Evolutionary conservation across 2,113 vertebrate genomes (phyloP).

Genomic region (Clinocottus analis): DNA sequence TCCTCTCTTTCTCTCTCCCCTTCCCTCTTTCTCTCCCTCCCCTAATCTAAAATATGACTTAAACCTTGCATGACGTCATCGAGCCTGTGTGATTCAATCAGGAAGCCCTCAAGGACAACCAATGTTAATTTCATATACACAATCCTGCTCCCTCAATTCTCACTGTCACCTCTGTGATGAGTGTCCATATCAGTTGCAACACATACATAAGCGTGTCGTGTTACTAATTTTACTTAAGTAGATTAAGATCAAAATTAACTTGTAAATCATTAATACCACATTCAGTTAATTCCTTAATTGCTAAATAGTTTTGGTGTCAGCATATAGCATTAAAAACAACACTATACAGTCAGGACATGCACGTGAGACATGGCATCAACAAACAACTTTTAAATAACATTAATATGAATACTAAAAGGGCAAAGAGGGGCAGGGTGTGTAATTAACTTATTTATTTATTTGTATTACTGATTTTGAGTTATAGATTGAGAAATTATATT

Average conservation of each 20-base stretch:
- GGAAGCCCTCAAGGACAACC: conserved; percentile 82
- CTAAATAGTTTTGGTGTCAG: background rate
- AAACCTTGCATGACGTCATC: conserved; percentile 78
- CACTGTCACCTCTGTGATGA: conserved; percentile 38
- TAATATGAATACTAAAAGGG: background rate
- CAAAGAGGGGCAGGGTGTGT: background rate
- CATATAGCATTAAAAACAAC: background rate
- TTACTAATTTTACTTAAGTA: background rate
- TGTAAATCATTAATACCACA: background rate
- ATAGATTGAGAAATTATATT: background rate
- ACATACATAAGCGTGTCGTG: background rate
- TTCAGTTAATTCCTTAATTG: background rate
- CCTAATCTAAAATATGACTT: conserved; percentile 77
- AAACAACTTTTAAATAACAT: background rate
- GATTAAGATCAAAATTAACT: background rate
- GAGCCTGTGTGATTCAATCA: conserved; percentile 81
- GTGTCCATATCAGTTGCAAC: conserved; percentile 11
- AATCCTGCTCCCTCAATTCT: conserved; percentile 49
- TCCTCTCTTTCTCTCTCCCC: background rate
- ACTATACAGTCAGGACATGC: too few relatives aligned
- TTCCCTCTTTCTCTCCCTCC: conserved; percentile 50
- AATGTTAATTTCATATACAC: conserved; percentile 82
- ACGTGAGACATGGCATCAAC: background rate
- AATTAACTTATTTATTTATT: background rate
- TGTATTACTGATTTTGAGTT: background rate